Conservation (phyloP, 1,140 invertebrate genomes). For the Acromyrmex echinatior region DNA sequence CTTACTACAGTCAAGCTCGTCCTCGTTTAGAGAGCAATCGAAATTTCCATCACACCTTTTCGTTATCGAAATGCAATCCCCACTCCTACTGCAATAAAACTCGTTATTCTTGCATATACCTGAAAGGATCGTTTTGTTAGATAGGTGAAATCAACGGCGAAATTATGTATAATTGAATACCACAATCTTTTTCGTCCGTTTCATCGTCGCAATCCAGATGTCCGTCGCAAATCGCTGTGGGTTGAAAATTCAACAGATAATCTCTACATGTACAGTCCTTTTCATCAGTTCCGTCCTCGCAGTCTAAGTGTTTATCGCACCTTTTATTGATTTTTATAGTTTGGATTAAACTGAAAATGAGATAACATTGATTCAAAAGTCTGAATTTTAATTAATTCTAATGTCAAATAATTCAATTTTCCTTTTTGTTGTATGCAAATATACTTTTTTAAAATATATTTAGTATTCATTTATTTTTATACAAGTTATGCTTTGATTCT, state of each 20-base stretch:
- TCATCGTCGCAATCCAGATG: slow-evolving; percentile 91
- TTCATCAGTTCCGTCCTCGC: slow-evolving; percentile 94
- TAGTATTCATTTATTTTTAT: too few species aligned
- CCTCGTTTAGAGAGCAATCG: slow-evolving; percentile 90
- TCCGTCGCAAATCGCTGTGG: slow-evolving; percentile 92
- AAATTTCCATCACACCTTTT: slow-evolving; percentile 88
- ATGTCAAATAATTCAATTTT: too few species aligned
- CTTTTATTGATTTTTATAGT: slow-evolving; percentile 87
- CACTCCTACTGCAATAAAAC: slow-evolving; percentile 88
- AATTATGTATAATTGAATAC: slow-evolving; percentile 76
- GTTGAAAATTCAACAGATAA: slow-evolving; percentile 87
- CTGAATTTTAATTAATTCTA: slow-evolving; percentile 18
- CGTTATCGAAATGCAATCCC: slow-evolving; percentile 87
- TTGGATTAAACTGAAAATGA: slow-evolving; percentile 88
- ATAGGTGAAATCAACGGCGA: not conserved
- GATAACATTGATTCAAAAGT: not conserved
- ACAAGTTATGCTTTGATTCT: too few species aligned
- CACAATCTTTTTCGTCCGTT: slow-evolving; percentile 92
- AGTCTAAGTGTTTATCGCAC: slow-evolving; percentile 92
- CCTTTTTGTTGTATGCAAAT: too few species aligned
- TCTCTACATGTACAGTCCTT: slow-evolving; percentile 91
- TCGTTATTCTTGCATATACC: slow-evolving; percentile 87
- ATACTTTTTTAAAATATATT: too few species aligned
- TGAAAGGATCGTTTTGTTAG: slow-evolving; percentile 79
- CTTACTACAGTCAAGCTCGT: slow-evolving; percentile 92